These are phyloP conservation scores for Dendrolimus houi DNA, from an alignment of 2,888 invertebrate genomes.

Conservation along the genomic window DNA sequence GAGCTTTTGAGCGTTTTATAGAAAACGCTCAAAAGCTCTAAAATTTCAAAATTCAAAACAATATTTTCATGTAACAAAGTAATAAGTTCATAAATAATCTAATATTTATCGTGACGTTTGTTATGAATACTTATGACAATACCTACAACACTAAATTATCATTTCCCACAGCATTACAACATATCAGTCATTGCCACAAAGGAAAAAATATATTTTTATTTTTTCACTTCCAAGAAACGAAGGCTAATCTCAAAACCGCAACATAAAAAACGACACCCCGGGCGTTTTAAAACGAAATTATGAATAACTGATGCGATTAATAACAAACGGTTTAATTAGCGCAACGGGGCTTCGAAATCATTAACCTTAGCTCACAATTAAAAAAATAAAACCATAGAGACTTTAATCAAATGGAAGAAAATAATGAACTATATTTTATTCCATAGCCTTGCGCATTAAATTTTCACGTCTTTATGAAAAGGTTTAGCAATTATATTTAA, in stretches of 20 bases:
- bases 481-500: too few relatives aligned
- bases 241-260: slow-evolving; percentile 59
- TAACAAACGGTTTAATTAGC: slow-evolving; percentile 58
- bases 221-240: slow-evolving; percentile 59
- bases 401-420: slow-evolving; percentile 37
- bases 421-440: slow-evolving; percentile 48
- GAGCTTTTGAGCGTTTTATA: too few relatives aligned
- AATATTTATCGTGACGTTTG: too few relatives aligned
- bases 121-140: slow-evolving; percentile 2
- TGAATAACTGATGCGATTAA: slow-evolving; percentile 67
- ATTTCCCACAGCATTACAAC: slow-evolving; percentile 26
- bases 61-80: too few relatives aligned
- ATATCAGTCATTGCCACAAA: slow-evolving; percentile 44
- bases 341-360: slow-evolving; percentile 50
- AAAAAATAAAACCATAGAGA: slow-evolving; percentile 44
- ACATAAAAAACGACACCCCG: slow-evolving; percentile 58
- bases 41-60: too few relatives aligned
- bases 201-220: slow-evolving; percentile 26
- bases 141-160: slow-evolving; percentile 17
- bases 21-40: too few relatives aligned
- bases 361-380: slow-evolving; percentile 52
- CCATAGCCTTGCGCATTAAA: slow-evolving; percentile 7
- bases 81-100: too few relatives aligned
- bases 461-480: too few relatives aligned
- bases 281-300: slow-evolving; percentile 44